phyloP scores from a whole-genome alignment of 1,140 invertebrate species.

The Lepidurus couesii region DNA sequence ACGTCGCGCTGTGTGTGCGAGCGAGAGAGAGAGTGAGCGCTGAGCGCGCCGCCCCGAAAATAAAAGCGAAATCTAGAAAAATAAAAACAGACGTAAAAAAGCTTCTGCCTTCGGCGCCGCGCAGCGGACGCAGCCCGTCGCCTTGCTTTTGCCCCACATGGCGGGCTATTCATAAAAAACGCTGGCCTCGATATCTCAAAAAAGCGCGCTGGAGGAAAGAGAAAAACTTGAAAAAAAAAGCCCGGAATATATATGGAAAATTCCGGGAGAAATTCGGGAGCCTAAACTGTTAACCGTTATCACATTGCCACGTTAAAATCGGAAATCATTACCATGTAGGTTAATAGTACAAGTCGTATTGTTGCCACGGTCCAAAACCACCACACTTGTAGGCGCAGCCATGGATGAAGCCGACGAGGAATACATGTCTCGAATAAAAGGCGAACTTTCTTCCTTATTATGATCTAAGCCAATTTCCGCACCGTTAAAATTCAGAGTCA shows the following conservation, averaged over 20 bases:
- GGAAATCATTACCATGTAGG: constrained; percentile 68
- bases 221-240: background rate
- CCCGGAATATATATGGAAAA: background rate
- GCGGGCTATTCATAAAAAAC: constrained; percentile 22
- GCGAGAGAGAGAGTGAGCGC: background rate
- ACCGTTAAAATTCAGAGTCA: background rate
- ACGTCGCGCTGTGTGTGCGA: background rate
- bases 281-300: too few relatives aligned
- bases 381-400: constrained; percentile 77
- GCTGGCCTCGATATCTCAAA: constrained; percentile 5
- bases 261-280: background rate
- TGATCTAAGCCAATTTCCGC: background rate
- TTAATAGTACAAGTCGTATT: constrained; percentile 92
- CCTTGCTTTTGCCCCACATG: constrained; percentile 20
- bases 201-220: background rate
- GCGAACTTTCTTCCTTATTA: background rate
- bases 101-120: constrained; percentile 11
- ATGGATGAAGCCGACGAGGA: constrained; percentile 43
- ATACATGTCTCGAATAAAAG: constrained; percentile 32
- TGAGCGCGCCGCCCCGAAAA: background rate
- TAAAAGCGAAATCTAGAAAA: constrained; percentile 19
- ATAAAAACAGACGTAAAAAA: background rate
- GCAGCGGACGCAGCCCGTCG: constrained; percentile 10
- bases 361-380: constrained; percentile 86
- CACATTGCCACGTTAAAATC: background rate